Evolutionary conservation across 2,113 vertebrate genomes (phyloP), one percentile per base, ranked within the genome.

Genomic region (Psittacula cyanocephala): DNA sequence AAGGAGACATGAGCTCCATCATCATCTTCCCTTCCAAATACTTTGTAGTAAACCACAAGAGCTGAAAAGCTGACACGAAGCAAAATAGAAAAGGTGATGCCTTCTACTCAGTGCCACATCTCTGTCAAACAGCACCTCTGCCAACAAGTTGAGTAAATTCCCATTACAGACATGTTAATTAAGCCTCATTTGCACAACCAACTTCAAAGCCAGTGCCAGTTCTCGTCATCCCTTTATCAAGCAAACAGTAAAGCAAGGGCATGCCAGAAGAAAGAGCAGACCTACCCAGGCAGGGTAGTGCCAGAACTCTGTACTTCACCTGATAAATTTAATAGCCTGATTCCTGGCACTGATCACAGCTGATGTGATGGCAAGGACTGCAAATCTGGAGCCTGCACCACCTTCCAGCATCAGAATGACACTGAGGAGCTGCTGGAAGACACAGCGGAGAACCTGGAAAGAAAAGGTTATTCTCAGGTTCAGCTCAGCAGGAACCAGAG

Each of bases 331-430:
- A 44, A 99, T 24, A 68, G 99, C 98, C 78, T 98, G 98, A 88
- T 98, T 98, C 57, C 98, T 98, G 81, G 97, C 94, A 13, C 59
- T 65, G 71, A 98, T 86, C 69, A 96, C 89, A 5, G 98, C 79
- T 19, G 98, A 96, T 2, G 95, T 98, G 64, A 98, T 92, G 2
- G 92, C 15, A 4, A 98, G 97, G 5, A 97, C 95, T 4, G 92
- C 17, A 0, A 37, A 44, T n/a, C 93, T 97, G 46, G 98, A 92
- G 2, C 94, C 59, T 23, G 65, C 84, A 0, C 81, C 95, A 50
- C 96, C 97, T 44, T 96, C 98, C 97, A 98, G 95, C 99, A 99
- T 99, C 59, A 99, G 93, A 68, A 99, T 97, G 17, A 99, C 96
- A 14, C 89, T 98, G 47, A 99, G 98, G 41, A 99, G 93, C 1